Conservation (phyloP, 2,113 vertebrate species). For the Rostratula benghalensis region DNA sequence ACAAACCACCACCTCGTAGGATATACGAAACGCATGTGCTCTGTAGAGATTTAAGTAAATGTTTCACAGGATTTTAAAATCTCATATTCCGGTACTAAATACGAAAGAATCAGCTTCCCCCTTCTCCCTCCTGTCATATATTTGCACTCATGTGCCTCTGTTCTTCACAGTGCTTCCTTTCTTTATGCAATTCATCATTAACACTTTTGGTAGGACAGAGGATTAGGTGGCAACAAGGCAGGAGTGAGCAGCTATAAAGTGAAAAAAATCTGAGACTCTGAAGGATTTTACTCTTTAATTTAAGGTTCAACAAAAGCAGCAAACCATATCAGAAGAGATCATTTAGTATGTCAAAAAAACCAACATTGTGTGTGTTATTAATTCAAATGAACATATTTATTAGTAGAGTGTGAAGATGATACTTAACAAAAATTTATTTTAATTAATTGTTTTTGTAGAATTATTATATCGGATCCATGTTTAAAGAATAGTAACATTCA, state of each 20-base stretch:
- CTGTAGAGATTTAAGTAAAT: not conserved
- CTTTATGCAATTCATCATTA: not conserved
- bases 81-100: not conserved
- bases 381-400: not conserved
- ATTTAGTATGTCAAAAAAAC: not conserved
- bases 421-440: not conserved
- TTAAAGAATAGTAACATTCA: not conserved
- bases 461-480: not conserved
- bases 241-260: not conserved
- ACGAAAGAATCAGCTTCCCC: not conserved
- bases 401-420: not conserved
- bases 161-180: not conserved
- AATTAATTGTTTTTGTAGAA: not conserved
- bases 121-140: not conserved
- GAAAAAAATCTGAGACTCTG: not conserved
- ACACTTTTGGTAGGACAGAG: not conserved
- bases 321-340: not conserved
- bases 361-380: not conserved
- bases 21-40: not conserved
- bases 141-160: not conserved
- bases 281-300: not conserved
- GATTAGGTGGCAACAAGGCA: not conserved
- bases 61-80: not conserved
- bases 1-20: accelerated
- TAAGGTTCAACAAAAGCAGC: not conserved